Conservation (phyloP, 1,140 invertebrate species). For the Brachionus manjavacas region DNA sequence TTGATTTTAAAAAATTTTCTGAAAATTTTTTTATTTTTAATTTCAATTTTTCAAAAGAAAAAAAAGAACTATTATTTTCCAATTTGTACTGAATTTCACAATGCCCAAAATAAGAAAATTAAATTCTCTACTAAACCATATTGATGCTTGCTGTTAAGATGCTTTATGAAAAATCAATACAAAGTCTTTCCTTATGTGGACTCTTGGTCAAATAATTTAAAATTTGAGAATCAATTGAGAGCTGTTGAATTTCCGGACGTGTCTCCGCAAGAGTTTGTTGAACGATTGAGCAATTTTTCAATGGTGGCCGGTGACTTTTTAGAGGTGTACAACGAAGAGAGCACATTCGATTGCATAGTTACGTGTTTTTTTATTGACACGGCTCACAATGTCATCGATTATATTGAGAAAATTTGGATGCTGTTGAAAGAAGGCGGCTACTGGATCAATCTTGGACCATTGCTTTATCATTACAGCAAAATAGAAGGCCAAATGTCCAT, state of each 20-base stretch:
- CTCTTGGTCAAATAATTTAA: constrained; percentile 81
- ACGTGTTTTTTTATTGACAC: constrained; percentile 99
- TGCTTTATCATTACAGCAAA: constrained; percentile 90
- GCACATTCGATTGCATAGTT: constrained; percentile 84
- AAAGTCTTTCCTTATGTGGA: constrained; percentile 86
- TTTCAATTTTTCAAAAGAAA: too few relatives aligned
- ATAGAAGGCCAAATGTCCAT: constrained; percentile 81
- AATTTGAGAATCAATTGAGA: constrained; percentile 72
- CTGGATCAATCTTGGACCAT: constrained; percentile 72
- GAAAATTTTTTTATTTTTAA: too few relatives aligned
- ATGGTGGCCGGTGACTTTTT: constrained; percentile 92
- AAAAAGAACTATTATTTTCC: too few relatives aligned
- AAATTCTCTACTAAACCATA: too few relatives aligned
- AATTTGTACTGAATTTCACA: too few relatives aligned
- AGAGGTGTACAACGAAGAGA: constrained; percentile 63
- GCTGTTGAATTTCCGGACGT: constrained; percentile 82
- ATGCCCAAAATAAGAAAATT: too few relatives aligned
- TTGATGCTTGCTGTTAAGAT: constrained; percentile 55
- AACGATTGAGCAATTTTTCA: constrained; percentile 66
- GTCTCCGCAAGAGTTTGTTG: constrained; percentile 63
- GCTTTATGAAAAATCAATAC: constrained; percentile 61
- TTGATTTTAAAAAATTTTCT: too few relatives aligned
- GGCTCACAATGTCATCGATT: constrained; percentile 87
- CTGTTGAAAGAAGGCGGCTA: constrained; percentile 74
- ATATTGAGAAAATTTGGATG: constrained; percentile 85